These are phyloP conservation scores for Drosophila ustulata DNA, from an alignment of 2,888 invertebrate species.

Conservation along the genomic window DNA sequence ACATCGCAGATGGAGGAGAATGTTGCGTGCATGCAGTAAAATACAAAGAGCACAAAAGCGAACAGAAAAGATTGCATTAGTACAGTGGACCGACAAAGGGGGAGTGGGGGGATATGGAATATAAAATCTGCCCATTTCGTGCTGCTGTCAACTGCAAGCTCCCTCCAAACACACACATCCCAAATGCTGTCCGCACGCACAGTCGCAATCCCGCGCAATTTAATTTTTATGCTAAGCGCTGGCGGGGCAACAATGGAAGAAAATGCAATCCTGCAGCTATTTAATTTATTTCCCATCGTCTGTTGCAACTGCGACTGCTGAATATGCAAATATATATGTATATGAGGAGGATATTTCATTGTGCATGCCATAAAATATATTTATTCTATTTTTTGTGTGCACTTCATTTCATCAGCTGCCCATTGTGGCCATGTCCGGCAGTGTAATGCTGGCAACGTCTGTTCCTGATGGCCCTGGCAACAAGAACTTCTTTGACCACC, in stretches of 20 bases:
- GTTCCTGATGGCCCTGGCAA: slow-evolving; percentile 36
- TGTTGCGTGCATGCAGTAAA: slow-evolving; percentile 43
- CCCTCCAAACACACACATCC: slow-evolving; percentile 19
- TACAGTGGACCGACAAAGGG: not conserved
- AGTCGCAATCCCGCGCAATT: slow-evolving; percentile 12
- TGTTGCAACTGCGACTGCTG: not conserved
- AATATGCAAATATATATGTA: slow-evolving; percentile 17
- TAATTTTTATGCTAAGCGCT: slow-evolving; percentile 28
- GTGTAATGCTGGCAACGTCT: slow-evolving; percentile 20
- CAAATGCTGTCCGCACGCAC: slow-evolving; percentile 26
- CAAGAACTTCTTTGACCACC: slow-evolving; percentile 19
- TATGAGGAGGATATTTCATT: not conserved
- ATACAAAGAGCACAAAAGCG: slow-evolving; percentile 26
- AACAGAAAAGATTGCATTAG: slow-evolving; percentile 39
- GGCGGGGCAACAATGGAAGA: slow-evolving; percentile 11
- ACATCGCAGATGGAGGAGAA: slow-evolving; percentile 20
- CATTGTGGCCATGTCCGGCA: slow-evolving; percentile 20
- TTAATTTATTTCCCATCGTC: slow-evolving; percentile 11
- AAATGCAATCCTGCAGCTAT: not conserved
- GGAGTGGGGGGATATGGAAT: not conserved
- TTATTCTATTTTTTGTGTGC: not conserved
- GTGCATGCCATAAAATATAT: slow-evolving; percentile 4
- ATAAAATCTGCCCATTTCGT: slow-evolving; percentile 31
- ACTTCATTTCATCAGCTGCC: slow-evolving; percentile 17
- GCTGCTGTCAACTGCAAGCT: slow-evolving; percentile 44